These are phyloP conservation scores for Lepidostoma basale DNA, from an alignment of 1,140 invertebrate species.

Conservation along the genomic window DNA sequence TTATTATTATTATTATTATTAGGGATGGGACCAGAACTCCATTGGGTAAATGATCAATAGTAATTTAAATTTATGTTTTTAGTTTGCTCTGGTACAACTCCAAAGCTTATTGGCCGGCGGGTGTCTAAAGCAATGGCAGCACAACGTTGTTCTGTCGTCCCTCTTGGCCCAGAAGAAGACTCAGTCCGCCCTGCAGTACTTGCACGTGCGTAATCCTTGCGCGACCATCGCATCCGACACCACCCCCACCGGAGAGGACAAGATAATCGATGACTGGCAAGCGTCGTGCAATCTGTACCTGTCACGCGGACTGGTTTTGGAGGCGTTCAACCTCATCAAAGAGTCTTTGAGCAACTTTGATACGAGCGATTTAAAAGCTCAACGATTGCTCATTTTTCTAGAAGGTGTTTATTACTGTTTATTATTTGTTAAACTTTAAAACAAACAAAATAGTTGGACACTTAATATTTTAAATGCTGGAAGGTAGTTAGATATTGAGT, in stretches of 20 bases:
- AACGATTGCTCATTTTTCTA: constrained; percentile 54
- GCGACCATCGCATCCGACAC: constrained; percentile 27
- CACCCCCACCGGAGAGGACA: constrained; percentile 26
- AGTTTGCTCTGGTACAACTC: constrained; percentile 63
- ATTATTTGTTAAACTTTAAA: not conserved
- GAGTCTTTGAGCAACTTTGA: constrained; percentile 50
- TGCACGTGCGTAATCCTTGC: constrained; percentile 47
- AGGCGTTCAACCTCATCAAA: constrained; percentile 55
- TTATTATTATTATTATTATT: too few relatives aligned
- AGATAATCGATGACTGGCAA: constrained; percentile 55
- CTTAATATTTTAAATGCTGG: too few relatives aligned
- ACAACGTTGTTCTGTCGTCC: constrained; percentile 55
- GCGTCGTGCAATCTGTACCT: constrained; percentile 55
- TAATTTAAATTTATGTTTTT: too few relatives aligned
- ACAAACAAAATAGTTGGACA: too few relatives aligned
- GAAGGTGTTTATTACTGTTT: constrained; percentile 49
- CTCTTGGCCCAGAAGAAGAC: constrained; percentile 56
- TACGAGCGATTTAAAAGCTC: constrained; percentile 47
- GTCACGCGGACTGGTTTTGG: constrained; percentile 53
- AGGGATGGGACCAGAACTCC: too few relatives aligned
- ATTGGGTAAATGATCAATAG: too few relatives aligned
- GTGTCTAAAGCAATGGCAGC: constrained; percentile 59
- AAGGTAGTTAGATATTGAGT: too few relatives aligned
- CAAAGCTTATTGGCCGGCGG: constrained; percentile 53
- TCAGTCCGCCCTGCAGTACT: constrained; percentile 50